Evolutionary conservation across 2,888 invertebrate species (phyloP).

Genomic region (Lamellibrachia columna): DNA sequence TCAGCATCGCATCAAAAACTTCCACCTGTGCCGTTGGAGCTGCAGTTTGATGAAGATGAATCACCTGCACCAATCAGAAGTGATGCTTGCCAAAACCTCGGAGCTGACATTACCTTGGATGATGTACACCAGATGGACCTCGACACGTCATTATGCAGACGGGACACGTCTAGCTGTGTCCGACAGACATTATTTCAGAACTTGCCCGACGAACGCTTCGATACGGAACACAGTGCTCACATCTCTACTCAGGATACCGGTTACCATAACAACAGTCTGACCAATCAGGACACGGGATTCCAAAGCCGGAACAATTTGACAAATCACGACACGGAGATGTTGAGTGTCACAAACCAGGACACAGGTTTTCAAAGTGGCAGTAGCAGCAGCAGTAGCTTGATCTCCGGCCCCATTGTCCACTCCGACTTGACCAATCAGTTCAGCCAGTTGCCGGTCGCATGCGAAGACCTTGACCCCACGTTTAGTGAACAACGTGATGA

Average conservation of each 20-base stretch:
- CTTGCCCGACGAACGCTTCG: not conserved
- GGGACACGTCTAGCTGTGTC: not conserved
- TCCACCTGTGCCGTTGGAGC: not conserved
- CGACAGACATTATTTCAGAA: not conserved
- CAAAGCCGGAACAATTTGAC: conserved; percentile 14
- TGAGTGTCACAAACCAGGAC: not conserved
- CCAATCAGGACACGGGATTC: conserved; percentile 37
- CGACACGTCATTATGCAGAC: not conserved
- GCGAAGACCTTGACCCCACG: not conserved
- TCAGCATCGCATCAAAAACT: not conserved
- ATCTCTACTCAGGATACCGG: conserved; percentile 55
- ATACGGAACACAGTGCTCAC: not conserved
- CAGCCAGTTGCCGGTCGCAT: not conserved
- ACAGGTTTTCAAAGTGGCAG: not conserved
- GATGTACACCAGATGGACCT: not conserved
- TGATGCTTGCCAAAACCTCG: not conserved
- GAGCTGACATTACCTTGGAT: not conserved
- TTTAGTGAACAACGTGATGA: not conserved
- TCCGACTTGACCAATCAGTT: conserved; percentile 10
- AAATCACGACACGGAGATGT: not conserved
- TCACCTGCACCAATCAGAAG: not conserved
- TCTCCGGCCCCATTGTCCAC: not conserved
- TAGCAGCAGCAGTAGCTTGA: not conserved
- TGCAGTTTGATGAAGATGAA: not conserved
- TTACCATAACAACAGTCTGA: conserved; percentile 58